These are phyloP conservation scores for Actinernus sp. DNA, from an alignment of 92 coral and sea anemone genomes.

Conservation along the genomic window DNA sequence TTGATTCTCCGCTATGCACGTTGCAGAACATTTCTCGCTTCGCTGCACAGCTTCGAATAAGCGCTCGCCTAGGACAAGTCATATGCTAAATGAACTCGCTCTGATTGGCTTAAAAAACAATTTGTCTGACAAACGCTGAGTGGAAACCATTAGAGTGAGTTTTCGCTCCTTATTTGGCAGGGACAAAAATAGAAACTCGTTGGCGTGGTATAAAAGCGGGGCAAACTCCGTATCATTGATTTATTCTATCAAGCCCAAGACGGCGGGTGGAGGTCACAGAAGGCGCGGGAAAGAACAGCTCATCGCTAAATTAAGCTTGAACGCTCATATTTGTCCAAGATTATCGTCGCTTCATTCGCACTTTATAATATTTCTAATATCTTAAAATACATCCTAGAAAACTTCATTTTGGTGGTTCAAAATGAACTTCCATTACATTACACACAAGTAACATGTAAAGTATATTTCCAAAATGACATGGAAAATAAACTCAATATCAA, in stretches of 20 bases:
- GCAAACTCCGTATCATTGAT: constrained; percentile 51
- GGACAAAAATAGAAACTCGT: constrained; percentile 88
- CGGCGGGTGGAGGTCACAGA: constrained; percentile 23
- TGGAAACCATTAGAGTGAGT: constrained; percentile 74
- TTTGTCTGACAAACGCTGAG: constrained; percentile 79
- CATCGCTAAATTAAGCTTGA: constrained; percentile 56
- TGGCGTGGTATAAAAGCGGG: constrained; percentile 68
- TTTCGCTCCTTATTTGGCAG: constrained; percentile 91
- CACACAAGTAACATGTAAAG: no score
- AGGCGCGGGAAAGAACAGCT: constrained; percentile 42
- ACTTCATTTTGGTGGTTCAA: no score
- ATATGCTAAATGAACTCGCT: constrained; percentile 70
- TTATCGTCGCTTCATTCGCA: no score
- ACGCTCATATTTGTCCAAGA: no score
- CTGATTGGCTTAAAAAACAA: constrained; percentile 85
- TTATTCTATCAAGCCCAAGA: constrained; percentile 26
- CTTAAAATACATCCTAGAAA: no score
- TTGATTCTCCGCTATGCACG: constrained; percentile 53
- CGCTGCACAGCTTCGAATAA: constrained; percentile 78
- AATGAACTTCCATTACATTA: no score
- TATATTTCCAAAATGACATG: no score
- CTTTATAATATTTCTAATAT: no score
- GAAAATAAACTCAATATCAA: no score
- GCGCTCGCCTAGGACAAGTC: constrained; percentile 70
- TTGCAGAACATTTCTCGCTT: constrained; percentile 70